A percentile compares a stretch with the other conserved stretches of the same genome.
phyloP scores from a whole-genome alignment of 2,797 vertebrate species.

The Myripristis jacobus region DNA sequence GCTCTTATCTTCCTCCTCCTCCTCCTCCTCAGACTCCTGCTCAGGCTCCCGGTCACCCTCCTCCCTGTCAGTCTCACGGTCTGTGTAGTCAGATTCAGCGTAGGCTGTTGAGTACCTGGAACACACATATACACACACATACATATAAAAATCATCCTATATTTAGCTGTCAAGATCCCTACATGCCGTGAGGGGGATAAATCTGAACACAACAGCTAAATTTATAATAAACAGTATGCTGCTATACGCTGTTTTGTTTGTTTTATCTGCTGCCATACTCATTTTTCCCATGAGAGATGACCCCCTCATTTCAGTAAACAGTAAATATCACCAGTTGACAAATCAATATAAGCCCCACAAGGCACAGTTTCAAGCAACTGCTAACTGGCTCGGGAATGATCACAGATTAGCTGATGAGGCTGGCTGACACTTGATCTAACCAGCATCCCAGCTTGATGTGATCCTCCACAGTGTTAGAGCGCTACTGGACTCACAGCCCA shows the following conservation, averaged over 20 bases:
- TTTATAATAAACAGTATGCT: too few species aligned
- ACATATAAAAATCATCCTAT: too few species aligned
- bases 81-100: slow-evolving; percentile 92
- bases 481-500: too few species aligned
- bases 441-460: neutral
- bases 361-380: neutral
- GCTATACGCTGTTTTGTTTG: too few species aligned
- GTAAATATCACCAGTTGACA: neutral
- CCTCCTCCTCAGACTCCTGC: slow-evolving; percentile 83
- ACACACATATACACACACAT: too few species aligned
- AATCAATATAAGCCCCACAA: neutral
- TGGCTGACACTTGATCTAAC: neutral
- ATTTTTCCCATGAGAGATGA: neutral
- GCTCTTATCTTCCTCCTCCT: slow-evolving; percentile 85
- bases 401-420: too few species aligned
- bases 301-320: too few species aligned
- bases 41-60: slow-evolving; percentile 83
- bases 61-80: slow-evolving; percentile 87
- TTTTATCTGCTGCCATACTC: neutral
- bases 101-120: slow-evolving; percentile 92
- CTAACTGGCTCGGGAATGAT: neutral
- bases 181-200: too few species aligned
- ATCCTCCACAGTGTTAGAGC: neutral
- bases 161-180: too few species aligned
- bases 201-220: too few species aligned